Percentiles rank a stretch among this genome's conserved stretches.
Conservation (phyloP, 2,113 vertebrate species). For the Mesocricetus auratus region DNA sequence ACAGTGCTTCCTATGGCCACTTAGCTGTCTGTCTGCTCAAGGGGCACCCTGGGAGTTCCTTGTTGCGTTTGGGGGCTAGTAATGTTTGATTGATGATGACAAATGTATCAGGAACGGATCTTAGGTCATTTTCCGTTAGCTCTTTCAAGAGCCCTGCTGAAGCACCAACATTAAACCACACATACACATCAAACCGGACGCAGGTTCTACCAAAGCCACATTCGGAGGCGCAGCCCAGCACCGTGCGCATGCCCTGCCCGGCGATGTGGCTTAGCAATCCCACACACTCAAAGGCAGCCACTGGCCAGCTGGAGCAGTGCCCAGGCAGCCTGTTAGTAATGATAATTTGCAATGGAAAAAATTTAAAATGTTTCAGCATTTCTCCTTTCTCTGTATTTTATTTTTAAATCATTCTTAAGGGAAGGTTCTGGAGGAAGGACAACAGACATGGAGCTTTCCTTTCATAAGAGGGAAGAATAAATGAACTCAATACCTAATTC, state of each 20-base stretch:
- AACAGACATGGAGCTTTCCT: background rate
- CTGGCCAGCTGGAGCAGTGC: conserved; percentile 85
- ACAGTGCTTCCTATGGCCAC: conserved; percentile 56
- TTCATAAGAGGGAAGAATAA: background rate
- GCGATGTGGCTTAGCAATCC: conserved; percentile 83
- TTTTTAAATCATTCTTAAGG: conserved; percentile 70
- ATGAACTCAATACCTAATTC: background rate
- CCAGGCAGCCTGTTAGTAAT: conserved; percentile 83
- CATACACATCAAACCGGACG: conserved; percentile 75
- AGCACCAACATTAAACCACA: conserved; percentile 68
- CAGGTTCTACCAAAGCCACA: conserved; percentile 73
- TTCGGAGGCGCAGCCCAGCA: conserved; percentile 77
- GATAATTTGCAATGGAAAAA: conserved; percentile 86
- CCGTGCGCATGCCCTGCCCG: conserved; percentile 59
- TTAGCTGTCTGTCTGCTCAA: conserved; percentile 75
- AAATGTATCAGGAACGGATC: background rate
- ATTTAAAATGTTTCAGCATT: conserved; percentile 84
- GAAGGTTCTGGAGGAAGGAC: background rate
- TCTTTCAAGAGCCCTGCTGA: conserved; percentile 73
- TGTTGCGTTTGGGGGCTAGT: conserved; percentile 53
- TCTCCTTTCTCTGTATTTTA: conserved; percentile 83
- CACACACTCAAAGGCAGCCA: conserved; percentile 83
- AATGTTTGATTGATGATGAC: conserved; percentile 17
- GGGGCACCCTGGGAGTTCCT: background rate
- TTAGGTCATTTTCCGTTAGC: background rate